phyloP scores from a whole-genome alignment of 2,113 vertebrate species.

The Casuarius casuarius region DNA sequence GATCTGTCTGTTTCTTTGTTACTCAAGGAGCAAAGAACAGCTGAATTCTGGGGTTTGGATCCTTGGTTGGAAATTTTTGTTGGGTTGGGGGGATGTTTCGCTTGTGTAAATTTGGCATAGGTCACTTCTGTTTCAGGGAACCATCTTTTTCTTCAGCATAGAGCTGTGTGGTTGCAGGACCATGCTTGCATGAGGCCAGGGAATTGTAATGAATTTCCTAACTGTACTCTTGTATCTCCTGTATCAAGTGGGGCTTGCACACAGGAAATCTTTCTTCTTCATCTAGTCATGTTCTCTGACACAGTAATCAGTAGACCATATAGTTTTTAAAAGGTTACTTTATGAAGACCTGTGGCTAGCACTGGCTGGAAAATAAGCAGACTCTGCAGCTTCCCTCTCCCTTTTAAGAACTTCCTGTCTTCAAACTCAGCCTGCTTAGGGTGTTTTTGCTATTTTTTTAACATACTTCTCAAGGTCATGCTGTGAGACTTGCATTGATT shows the following conservation, averaged over 20 bases:
- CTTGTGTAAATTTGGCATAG: neutral
- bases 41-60: neutral
- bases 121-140: neutral
- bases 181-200: neutral
- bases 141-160: neutral
- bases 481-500: neutral
- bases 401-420: neutral
- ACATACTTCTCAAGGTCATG: neutral
- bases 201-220: neutral
- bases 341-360: neutral
- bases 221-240: neutral
- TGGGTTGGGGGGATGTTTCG: neutral
- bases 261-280: neutral
- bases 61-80: neutral
- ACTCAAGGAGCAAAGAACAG: neutral
- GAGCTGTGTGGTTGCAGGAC: neutral
- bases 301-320: neutral
- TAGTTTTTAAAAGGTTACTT: neutral
- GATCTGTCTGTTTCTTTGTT: neutral
- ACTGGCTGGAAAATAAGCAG: neutral
- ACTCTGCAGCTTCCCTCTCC: neutral
- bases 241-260: neutral
- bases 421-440: neutral
- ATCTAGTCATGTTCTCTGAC: neutral
- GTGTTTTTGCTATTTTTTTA: neutral